Evolutionary conservation across 2,797 vertebrate species (phyloP).

Genomic region (Garrulus glandarius): DNA sequence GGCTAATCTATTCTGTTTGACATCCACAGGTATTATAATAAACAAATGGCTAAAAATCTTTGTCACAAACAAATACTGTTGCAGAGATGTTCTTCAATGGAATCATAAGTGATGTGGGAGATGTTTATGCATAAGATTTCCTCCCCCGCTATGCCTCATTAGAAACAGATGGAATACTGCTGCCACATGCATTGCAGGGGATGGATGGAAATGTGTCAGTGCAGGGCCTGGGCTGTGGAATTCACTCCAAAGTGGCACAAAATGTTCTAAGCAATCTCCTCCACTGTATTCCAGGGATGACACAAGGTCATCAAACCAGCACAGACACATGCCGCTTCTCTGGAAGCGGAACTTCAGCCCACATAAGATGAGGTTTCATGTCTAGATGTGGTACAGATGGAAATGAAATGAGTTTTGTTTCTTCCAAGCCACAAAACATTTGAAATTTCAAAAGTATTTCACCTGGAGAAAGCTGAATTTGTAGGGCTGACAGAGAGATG

Average conservation of each 20-base stretch:
- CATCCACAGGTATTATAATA: neutral
- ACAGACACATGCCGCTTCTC: neutral
- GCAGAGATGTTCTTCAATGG: neutral
- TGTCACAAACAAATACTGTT: neutral
- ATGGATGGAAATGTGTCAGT: neutral
- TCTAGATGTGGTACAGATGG: neutral
- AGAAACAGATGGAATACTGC: slow-evolving; percentile 23
- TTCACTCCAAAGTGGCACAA: neutral
- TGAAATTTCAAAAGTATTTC: neutral
- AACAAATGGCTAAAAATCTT: neutral
- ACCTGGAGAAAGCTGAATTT: neutral
- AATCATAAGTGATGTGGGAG: neutral
- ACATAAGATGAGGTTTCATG: fast-evolving
- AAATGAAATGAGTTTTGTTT: neutral
- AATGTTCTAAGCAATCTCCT: neutral
- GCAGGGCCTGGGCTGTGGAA: neutral
- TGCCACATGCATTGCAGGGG: neutral
- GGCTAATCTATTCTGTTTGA: neutral
- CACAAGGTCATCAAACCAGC: neutral
- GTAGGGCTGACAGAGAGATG: neutral
- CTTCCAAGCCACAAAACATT: neutral
- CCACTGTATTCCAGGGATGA: neutral
- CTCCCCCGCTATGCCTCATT: neutral
- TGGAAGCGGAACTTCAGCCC: neutral
- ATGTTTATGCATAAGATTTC: slow-evolving; percentile 11